These are phyloP conservation scores for Rhorus exstirpatorius DNA, from an alignment of 2,888 invertebrate species.

Conservation along the genomic window DNA sequence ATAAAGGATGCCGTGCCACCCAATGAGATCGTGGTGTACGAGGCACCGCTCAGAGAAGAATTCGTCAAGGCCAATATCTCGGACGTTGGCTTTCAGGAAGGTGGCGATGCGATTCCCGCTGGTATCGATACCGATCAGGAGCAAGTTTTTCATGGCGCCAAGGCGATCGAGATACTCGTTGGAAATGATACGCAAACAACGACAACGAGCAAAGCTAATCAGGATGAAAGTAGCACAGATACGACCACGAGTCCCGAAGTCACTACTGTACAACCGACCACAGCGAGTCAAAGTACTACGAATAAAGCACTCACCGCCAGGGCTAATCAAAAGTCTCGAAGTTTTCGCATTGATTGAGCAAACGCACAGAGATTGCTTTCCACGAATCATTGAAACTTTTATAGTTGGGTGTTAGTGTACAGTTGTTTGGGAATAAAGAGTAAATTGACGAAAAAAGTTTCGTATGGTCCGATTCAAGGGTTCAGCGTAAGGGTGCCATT, in stretches of 20 bases:
- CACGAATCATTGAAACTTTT: background rate
- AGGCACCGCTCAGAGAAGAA: constrained; percentile 76
- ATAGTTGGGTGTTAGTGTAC: background rate
- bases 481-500: background rate
- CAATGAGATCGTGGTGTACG: constrained; percentile 71
- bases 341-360: background rate
- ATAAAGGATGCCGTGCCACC: constrained; percentile 75
- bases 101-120: constrained; percentile 75
- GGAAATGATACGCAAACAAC: constrained; percentile 52
- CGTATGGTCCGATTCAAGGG: no score
- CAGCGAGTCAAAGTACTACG: background rate
- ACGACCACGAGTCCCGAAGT: background rate
- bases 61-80: constrained; percentile 76
- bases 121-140: constrained; percentile 75
- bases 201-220: constrained; percentile 17
- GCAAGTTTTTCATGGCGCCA: constrained; percentile 75
- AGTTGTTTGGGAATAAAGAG: no score
- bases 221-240: constrained; percentile 8
- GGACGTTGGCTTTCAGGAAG: constrained; percentile 78
- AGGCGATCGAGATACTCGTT: constrained; percentile 71
- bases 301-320: constrained; percentile 13
- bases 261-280: background rate
- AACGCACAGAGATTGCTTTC: background rate
- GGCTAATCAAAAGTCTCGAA: background rate
- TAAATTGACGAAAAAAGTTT: no score